Evolutionary conservation across 2,888 invertebrate genomes (phyloP).

Genomic region (Agrochola lychnidis): DNA sequence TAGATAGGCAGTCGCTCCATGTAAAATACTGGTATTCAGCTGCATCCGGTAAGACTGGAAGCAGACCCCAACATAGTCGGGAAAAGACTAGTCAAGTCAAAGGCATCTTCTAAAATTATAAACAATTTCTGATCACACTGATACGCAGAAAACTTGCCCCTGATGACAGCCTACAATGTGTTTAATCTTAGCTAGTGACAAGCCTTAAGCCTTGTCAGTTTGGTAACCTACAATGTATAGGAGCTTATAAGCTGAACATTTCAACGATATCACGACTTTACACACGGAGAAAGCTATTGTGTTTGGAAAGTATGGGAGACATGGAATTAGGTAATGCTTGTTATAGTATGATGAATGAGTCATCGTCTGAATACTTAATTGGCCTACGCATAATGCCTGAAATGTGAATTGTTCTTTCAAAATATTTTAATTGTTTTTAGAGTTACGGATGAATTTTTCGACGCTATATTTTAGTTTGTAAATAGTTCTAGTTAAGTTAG

Average conservation of each 20-base stretch:
- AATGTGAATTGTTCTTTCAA: not conserved
- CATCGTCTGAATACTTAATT: not conserved
- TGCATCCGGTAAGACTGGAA: too few species aligned
- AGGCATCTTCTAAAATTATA: not conserved
- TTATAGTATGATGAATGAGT: not conserved
- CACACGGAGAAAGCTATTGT: not conserved
- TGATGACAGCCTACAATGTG: conserved; percentile 4
- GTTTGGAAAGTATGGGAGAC: not conserved
- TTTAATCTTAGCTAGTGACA: conserved; percentile 44
- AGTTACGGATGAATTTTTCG: too few species aligned
- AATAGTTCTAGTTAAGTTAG: too few species aligned
- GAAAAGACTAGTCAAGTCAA: not conserved
- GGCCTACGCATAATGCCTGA: too few species aligned
- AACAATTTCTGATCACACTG: not conserved
- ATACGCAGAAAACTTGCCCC: not conserved
- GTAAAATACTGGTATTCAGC: too few species aligned
- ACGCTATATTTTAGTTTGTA: too few species aligned
- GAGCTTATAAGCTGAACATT: conserved; percentile 44
- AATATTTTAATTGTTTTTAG: too few species aligned
- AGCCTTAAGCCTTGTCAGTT: conserved; percentile 34
- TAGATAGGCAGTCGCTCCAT: too few species aligned
- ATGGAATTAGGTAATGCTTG: not conserved
- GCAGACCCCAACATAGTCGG: too few species aligned
- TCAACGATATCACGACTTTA: conserved; percentile 21
- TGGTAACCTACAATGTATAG: conserved; percentile 36